Base-by-base conservation (phyloP, 2,888 invertebrate genomes). In the Dynastes tityus region DNA sequence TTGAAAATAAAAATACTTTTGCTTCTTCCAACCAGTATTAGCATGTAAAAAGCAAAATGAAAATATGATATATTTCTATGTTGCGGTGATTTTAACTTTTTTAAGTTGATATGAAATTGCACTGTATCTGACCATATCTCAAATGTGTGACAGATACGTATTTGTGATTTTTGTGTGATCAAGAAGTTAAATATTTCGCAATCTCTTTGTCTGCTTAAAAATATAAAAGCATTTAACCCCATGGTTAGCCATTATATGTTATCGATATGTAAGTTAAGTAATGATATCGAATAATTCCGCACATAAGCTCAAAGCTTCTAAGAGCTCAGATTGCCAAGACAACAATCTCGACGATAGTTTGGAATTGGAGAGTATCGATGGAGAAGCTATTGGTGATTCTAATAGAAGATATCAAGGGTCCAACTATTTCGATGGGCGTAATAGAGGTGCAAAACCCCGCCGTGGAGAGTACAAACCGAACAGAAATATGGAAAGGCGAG, bases 261-360 rank as follows among this genome's bases (percentile, higher is more conserved):
- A 67, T 32, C 88, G 89, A 87, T 86, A 89, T 89, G 89, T 89
- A 87, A 87, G 84, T 83, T 83, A 86, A 89, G 92, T 92, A 89
- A 93, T 93, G 93, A 89, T 93, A 91, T 92, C 92, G 88, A 92
- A 92, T 89, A 92, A 90, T 88, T 89, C 91, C 88, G 90, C 90
- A 88, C 92, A 90, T 89, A 92, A 92, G 90, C 90, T 91, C 83
- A 92, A 91, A 90, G 91, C 91, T 89, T 89, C 91, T 70, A 92
- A 91, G 88, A 89, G 89, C 88, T 88, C 88, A 77, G 89, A 88
- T 81, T 88, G 87, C 83, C 89, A 90, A 84, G 87, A 90, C 85
- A 90, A 90, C 82, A 89, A 89, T 85, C 87, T 89, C 81, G 91
- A 91, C 82, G 89, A 89, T 85, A 89, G 89, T 82, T 85, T 84